phyloP scores from a whole-genome alignment of 2,888 invertebrate genomes.

The Dimorphilus gyrociliatus region DNA sequence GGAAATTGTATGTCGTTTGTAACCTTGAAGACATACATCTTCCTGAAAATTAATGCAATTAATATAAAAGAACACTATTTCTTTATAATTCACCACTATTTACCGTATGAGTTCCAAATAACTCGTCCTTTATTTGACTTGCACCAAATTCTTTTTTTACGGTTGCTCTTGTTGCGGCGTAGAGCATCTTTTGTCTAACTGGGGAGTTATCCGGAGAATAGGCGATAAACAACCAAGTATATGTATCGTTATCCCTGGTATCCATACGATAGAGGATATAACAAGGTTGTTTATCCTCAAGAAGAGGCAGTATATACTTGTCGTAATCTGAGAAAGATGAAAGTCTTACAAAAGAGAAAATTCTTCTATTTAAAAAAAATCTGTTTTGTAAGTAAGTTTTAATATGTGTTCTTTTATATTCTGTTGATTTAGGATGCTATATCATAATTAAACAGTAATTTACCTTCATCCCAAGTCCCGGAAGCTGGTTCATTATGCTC shows the following conservation, averaged over 20 bases:
- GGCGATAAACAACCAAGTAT: conserved; percentile 78
- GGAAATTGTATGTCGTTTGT: conserved; percentile 57
- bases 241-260: conserved; percentile 56
- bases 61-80: background rate
- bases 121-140: conserved; percentile 77
- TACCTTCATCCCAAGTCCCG: conserved; percentile 30
- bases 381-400: no score
- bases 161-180: conserved; percentile 92
- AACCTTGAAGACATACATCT: conserved; percentile 65
- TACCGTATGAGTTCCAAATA: conserved; percentile 68
- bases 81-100: conserved; percentile 7
- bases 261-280: conserved; percentile 64
- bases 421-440: no score
- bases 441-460: no score
- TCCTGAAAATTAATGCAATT: conserved; percentile 40
- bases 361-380: no score
- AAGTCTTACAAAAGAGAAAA: background rate
- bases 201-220: conserved; percentile 87
- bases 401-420: no score
- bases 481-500: conserved; percentile 13
- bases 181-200: conserved; percentile 83
- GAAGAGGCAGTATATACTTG: conserved; percentile 18
- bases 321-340: conserved; percentile 33
- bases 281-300: conserved; percentile 51
- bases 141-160: conserved; percentile 89